Conservation (phyloP, 2,113 vertebrate species). For the Sigmodon hispidus region DNA sequence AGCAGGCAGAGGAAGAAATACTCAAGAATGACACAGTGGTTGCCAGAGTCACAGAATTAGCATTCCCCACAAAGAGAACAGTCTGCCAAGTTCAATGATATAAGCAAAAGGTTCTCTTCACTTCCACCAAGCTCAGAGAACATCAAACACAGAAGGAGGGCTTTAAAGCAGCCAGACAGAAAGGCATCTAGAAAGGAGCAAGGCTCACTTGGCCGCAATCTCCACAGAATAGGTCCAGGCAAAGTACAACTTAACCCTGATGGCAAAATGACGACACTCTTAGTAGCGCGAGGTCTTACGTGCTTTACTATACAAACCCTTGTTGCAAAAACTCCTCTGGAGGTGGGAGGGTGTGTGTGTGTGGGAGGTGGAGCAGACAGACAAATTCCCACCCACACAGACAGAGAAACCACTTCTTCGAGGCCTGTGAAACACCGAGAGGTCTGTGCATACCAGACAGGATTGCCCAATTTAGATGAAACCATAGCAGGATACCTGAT, state of each 20-base stretch:
- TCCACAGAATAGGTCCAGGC: background rate
- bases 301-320: background rate
- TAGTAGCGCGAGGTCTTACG: background rate
- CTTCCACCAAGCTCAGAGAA: background rate
- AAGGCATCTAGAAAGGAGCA: background rate
- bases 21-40: background rate
- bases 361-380: background rate
- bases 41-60: background rate
- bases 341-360: background rate
- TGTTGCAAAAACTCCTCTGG: background rate
- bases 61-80: background rate
- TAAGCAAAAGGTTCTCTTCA: background rate
- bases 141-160: background rate
- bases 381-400: background rate
- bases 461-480: background rate
- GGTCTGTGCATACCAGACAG: background rate
- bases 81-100: background rate
- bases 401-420: background rate
- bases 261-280: background rate
- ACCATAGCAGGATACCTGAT: background rate
- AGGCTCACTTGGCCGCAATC: background rate
- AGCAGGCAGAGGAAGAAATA: background rate
- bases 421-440: background rate
- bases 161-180: background rate
- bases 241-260: background rate